These are phyloP conservation scores for Athene noctua DNA, from an alignment of 2,113 vertebrate species.

Conservation along the genomic window DNA sequence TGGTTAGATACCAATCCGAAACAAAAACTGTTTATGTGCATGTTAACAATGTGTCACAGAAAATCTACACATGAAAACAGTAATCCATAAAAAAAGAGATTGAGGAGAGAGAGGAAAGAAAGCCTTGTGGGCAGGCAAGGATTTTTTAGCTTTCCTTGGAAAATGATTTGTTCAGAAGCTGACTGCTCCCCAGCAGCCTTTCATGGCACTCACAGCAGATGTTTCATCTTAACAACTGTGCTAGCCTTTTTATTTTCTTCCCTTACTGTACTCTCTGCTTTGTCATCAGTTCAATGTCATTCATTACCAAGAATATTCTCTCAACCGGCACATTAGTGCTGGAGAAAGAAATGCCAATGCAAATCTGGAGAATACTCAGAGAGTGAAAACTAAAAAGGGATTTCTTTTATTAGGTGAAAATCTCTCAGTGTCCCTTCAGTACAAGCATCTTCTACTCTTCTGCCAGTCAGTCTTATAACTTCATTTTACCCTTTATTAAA, in stretches of 20 bases:
- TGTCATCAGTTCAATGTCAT: conserved; percentile 28
- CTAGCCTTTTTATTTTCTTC: neutral
- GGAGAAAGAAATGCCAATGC: conserved; percentile 5
- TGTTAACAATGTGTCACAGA: neutral
- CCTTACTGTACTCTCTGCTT: neutral
- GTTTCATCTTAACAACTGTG: conserved; percentile 29
- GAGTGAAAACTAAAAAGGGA: neutral
- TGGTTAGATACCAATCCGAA: neutral
- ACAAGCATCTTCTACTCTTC: neutral
- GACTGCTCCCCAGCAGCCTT: neutral
- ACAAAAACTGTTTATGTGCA: neutral
- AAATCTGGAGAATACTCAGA: neutral
- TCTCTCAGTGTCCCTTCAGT: neutral
- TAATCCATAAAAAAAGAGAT: neutral
- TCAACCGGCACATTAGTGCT: neutral
- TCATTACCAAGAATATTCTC: conserved; percentile 16
- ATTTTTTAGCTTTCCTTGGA: neutral
- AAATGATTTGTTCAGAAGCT: neutral
- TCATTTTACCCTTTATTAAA: neutral
- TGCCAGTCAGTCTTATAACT: neutral
- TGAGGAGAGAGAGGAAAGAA: neutral
- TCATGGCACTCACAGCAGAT: neutral
- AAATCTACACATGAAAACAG: neutral
- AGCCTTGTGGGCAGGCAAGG: neutral
- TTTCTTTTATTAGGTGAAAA: neutral